phyloP scores from a whole-genome alignment of 1,140 invertebrate genomes.

The Nomia melanderi region DNA sequence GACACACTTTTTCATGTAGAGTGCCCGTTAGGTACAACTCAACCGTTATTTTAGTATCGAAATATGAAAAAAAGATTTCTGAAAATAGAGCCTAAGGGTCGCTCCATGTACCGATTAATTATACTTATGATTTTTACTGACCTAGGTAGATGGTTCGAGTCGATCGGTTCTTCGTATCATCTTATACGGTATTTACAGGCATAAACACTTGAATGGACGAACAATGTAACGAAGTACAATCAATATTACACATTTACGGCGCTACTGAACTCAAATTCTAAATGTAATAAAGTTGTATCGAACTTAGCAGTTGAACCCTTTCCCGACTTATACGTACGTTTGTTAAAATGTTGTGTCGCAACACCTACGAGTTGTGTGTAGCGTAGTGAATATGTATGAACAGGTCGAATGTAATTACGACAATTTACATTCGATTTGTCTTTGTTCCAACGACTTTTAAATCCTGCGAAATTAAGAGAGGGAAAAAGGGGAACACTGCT shows the following conservation, averaged over 20 bases:
- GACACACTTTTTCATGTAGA: background rate
- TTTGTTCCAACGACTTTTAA: constrained; percentile 20
- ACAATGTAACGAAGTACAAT: constrained; percentile 60
- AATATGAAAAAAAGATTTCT: background rate
- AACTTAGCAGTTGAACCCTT: constrained; percentile 14
- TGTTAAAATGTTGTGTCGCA: constrained; percentile 27
- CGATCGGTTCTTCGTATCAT: background rate
- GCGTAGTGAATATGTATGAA: background rate
- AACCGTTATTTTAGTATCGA: background rate
- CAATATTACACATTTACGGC: constrained; percentile 42
- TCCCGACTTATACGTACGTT: constrained; percentile 6
- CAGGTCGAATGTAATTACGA: background rate
- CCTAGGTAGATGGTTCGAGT: background rate
- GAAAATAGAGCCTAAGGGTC: constrained; percentile 6
- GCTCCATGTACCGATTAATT: background rate
- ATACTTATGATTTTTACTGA: background rate
- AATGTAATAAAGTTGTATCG: constrained; percentile 29
- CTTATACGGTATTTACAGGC: constrained; percentile 6
- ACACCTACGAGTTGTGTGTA: constrained; percentile 8
- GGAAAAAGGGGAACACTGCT: constrained; percentile 25
- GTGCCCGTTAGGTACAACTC: background rate
- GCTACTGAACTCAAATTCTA: constrained; percentile 30
- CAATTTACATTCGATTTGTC: background rate
- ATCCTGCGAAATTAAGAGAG: background rate
- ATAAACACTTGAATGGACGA: constrained; percentile 11